Base-by-base conservation (phyloP, 2,797 vertebrate species). In the Lithobates sylvaticus region DNA sequence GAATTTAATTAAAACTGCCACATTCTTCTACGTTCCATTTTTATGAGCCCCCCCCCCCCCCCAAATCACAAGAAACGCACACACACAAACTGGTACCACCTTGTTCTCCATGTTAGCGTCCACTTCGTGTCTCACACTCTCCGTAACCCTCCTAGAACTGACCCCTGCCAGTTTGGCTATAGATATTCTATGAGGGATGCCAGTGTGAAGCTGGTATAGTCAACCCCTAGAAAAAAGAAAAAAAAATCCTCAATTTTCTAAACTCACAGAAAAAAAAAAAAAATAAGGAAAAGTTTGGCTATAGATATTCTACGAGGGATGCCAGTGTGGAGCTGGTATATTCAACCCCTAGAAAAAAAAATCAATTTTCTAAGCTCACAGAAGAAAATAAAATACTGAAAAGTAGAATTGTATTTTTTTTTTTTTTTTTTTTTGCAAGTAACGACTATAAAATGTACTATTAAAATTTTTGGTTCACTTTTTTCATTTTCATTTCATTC, bases 1-100 rank as follows among this genome's bases (percentile, higher is more conserved):
- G 89, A 88, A 89, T 74, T 88, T 80, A 89, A 90, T 89, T 90
- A 91, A 90, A 91, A 85, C 67, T 27, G 86, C 88, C 85, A 72
- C 83, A 87, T 9, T 18, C 76, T 86, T 84, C 3, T 27, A 77
- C 78, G 71, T 85, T 77, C 58, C 86, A 32, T 83, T 71, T 86
- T 80, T 58, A 42, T 27, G 15, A 3, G 23, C 50, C 82, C 82
- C 84, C 6, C 65, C 84, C 69, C 44, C 16, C 36, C 34, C 34
- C 34, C 34, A 1, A 6, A 29, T 6, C 44, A 34, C 32, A 73
- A 32, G 29, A 39, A 36, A 73, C 29, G n/a, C n/a, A 29, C 29
- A 29, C 70, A 65, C 68, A 71, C 39, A 71, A 50, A 78, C 65
- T 15, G 50, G 47, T 68, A 47, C 67, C 85, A 82, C 85, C 85